phyloP scores from a whole-genome alignment of 1,140 invertebrate genomes.

The Leptinotarsa lineolata region DNA sequence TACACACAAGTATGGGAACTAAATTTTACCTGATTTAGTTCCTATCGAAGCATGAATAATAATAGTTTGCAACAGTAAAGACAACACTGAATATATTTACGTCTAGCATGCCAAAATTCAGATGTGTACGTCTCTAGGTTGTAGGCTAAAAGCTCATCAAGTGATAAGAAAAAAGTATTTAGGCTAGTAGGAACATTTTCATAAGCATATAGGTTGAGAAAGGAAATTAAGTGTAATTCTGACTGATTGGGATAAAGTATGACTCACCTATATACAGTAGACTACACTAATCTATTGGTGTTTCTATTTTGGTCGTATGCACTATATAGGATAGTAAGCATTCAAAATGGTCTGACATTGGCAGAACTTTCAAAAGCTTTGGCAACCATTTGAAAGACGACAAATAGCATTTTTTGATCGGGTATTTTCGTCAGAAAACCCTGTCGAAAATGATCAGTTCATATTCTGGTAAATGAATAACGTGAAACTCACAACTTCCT shows the following conservation, averaged over 20 bases:
- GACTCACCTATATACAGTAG: background rate
- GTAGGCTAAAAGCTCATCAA: background rate
- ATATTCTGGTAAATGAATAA: too few species aligned
- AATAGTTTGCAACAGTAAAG: constrained; percentile 55
- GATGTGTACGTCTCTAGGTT: background rate
- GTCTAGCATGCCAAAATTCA: background rate
- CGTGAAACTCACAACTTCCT: too few species aligned
- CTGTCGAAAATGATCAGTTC: too few species aligned
- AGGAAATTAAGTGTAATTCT: background rate
- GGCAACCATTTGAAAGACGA: background rate
- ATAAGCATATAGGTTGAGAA: background rate
- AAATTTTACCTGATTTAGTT: constrained; percentile 59
- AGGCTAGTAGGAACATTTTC: background rate
- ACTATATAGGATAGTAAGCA: background rate
- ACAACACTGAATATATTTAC: constrained; percentile 40
- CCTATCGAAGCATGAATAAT: constrained; percentile 56
- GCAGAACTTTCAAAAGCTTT: background rate
- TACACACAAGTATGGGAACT: constrained; percentile 44
- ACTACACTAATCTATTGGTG: constrained; percentile 5
- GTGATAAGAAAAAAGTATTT: background rate
- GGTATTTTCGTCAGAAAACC: too few species aligned
- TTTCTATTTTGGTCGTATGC: background rate
- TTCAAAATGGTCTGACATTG: constrained; percentile 2
- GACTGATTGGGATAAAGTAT: background rate
- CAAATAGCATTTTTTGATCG: too few species aligned